A percentile compares a stretch with the other conserved stretches of the same genome.
Conservation (phyloP, 2,797 vertebrate genomes). For the Oreochromis grahami region DNA sequence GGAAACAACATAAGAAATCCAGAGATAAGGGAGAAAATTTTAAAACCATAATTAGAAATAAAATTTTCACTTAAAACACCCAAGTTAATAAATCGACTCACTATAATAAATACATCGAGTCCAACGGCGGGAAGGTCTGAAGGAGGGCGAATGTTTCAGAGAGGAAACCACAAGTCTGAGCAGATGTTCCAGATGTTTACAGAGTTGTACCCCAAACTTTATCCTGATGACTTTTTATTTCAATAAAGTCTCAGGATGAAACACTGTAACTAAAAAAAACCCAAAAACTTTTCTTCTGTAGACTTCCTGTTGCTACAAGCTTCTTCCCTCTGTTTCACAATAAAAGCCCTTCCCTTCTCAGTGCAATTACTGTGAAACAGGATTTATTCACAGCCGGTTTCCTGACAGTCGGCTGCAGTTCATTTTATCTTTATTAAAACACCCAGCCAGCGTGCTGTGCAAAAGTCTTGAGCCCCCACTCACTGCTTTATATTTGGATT, state of each 20-base stretch:
- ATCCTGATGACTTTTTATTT: neutral
- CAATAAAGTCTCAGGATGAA: neutral
- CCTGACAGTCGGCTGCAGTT: neutral
- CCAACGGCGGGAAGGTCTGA: neutral
- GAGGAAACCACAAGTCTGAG: neutral
- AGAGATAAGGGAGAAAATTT: neutral
- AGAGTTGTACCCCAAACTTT: neutral
- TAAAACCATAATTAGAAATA: neutral
- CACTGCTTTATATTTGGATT: too few species aligned
- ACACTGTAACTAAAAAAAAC: neutral
- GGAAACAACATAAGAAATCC: neutral
- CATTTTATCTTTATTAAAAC: neutral
- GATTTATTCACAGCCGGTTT: neutral
- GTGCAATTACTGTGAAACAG: neutral
- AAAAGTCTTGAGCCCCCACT: too few species aligned
- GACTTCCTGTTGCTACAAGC: conserved; percentile 5
- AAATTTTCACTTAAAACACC: neutral
- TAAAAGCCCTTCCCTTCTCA: neutral
- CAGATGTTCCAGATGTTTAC: neutral
- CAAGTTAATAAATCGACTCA: neutral
- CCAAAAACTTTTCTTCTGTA: neutral
- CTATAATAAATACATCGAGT: neutral
- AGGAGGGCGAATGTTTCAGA: neutral
- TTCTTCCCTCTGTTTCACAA: conserved; percentile 28
- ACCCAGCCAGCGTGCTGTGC: neutral